These are phyloP conservation scores for Ophioninae sp. DNA, from an alignment of 2,888 invertebrate species.

Conservation along the genomic window DNA sequence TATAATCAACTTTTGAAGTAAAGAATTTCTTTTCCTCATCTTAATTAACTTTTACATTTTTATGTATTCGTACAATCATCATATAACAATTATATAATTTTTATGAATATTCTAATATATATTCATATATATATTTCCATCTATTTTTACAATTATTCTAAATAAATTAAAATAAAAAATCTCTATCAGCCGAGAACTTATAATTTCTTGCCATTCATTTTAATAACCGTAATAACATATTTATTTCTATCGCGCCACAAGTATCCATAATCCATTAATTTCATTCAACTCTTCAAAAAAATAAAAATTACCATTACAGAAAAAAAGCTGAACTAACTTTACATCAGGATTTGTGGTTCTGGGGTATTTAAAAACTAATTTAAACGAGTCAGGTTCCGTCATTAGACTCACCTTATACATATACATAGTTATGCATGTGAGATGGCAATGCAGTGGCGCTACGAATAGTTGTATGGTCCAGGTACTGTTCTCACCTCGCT, in stretches of 20 bases:
- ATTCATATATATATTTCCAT: too few relatives aligned
- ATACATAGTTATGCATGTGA: not conserved
- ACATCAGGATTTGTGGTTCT: not conserved
- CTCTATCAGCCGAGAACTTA: not conserved
- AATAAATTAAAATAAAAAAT: too few relatives aligned
- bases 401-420: not conserved
- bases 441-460: constrained; percentile 50
- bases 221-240: not conserved
- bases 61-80: too few relatives aligned
- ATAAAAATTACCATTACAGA: not conserved
- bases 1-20: too few relatives aligned
- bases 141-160: too few relatives aligned
- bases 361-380: constrained; percentile 51
- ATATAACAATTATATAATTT: too few relatives aligned
- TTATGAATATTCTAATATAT: too few relatives aligned
- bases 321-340: not conserved
- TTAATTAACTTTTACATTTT: too few relatives aligned
- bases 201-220: not conserved
- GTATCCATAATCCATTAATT: too few relatives aligned
- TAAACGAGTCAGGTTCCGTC: constrained; percentile 16
- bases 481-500: constrained; percentile 28
- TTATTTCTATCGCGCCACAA: too few relatives aligned
- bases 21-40: too few relatives aligned
- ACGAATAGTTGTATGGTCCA: constrained; percentile 49
- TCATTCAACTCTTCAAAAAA: not conserved